Conservation (phyloP, 92 coral and sea anemone genomes). For the Parazoanthus swiftii region DNA sequence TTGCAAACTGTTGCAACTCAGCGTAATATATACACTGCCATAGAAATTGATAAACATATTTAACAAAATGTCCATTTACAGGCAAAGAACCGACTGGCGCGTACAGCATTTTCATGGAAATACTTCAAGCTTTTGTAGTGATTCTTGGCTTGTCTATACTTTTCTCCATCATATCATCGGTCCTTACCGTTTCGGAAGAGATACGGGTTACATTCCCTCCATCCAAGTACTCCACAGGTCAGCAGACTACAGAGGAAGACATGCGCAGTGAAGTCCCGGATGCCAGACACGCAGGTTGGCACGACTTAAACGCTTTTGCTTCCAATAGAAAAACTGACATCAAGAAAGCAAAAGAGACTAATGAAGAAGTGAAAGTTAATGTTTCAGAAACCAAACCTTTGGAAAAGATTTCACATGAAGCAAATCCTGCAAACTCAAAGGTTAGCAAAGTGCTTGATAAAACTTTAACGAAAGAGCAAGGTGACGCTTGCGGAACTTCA, state of each 20-base stretch:
- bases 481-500: background rate
- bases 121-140: conserved; percentile 77
- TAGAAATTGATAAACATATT: no score
- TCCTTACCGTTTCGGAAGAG: conserved; percentile 86
- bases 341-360: background rate
- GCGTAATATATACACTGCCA: no score
- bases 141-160: conserved; percentile 90
- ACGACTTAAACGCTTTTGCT: conserved; percentile 32
- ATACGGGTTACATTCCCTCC: conserved; percentile 72
- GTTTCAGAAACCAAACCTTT: background rate
- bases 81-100: conserved; percentile 77
- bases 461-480: no score
- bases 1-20: no score
- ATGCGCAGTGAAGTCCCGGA: conserved; percentile 35
- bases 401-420: background rate
- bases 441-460: background rate
- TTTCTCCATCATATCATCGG: conserved; percentile 84
- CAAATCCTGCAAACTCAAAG: background rate
- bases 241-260: conserved; percentile 29
- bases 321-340: background rate
- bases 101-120: conserved; percentile 61
- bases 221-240: conserved; percentile 33
- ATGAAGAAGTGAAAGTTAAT: background rate
- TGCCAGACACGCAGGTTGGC: conserved; percentile 37
- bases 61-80: conserved; percentile 12